Evolutionary conservation across 2,797 vertebrate genomes (phyloP).

Genomic region (Tokudaia muenninki): DNA sequence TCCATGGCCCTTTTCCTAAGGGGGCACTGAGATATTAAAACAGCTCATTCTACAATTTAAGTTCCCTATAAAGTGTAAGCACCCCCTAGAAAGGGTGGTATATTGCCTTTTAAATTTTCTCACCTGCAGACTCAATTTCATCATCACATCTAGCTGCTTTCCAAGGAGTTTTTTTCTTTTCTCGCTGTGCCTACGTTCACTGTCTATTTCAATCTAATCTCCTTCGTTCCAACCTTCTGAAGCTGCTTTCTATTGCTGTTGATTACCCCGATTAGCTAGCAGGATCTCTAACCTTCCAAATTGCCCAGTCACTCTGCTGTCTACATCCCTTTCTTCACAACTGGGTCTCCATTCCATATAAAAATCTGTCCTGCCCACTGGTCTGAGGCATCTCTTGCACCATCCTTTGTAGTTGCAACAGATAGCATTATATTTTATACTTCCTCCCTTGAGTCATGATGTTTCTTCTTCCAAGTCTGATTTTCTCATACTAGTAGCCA

Average conservation of each 20-base stretch:
- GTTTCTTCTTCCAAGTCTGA: background rate
- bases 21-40: background rate
- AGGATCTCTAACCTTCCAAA: background rate
- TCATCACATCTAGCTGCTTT: background rate
- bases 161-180: background rate
- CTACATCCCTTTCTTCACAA: background rate
- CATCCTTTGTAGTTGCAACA: background rate
- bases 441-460: background rate
- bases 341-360: background rate
- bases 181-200: background rate
- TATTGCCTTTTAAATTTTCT: background rate
- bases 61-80: background rate
- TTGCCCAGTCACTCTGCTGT: too few relatives aligned
- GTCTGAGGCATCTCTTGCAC: background rate
- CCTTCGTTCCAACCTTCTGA: background rate
- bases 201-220: background rate
- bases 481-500: background rate
- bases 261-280: background rate
- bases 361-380: rapidly evolving
- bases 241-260: background rate
- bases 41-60: slow-evolving; percentile 6
- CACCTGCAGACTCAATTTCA: background rate
- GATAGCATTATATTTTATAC: background rate
- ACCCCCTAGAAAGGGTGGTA: background rate
- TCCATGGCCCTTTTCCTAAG: background rate